Percentiles rank a stretch among this genome's conserved stretches.
Evolutionary conservation across 2,888 invertebrate species (phyloP).

Genomic region (Xylocampa areola): DNA sequence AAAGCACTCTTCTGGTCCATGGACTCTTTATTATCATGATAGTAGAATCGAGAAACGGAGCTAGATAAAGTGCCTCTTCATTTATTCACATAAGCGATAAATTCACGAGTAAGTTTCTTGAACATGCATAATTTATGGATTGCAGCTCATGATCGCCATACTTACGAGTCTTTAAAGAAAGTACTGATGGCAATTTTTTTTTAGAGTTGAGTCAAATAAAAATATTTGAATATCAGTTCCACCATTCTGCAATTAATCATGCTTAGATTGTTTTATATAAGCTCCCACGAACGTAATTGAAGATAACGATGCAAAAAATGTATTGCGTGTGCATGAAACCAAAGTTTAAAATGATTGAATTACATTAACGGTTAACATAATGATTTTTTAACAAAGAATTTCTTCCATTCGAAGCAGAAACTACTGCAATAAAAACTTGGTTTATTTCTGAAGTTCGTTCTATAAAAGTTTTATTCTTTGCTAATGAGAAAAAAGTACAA

Average conservation of each 20-base stretch:
- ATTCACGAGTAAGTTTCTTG: conserved; percentile 20
- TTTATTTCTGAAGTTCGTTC: neutral
- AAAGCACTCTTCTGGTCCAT: conserved; percentile 9
- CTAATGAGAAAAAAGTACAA: neutral
- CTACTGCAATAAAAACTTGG: conserved; percentile 6
- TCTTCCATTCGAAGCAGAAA: conserved; percentile 14
- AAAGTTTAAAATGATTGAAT: conserved; percentile 47
- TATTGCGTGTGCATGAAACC: conserved; percentile 49
- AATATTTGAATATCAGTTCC: conserved; percentile 27
- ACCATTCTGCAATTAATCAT: conserved; percentile 43
- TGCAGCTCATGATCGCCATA: conserved; percentile 5
- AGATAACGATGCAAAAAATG: conserved; percentile 46
- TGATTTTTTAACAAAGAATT: conserved; percentile 47
- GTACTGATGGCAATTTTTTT: conserved; percentile 1
- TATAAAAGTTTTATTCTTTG: conserved; percentile 11
- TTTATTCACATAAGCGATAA: conserved; percentile 25
- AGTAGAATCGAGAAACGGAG: conserved; percentile 21
- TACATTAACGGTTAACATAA: conserved; percentile 39
- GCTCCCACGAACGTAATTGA: conserved; percentile 50
- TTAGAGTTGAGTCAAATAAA: conserved; percentile 5
- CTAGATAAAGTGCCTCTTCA: conserved; percentile 25
- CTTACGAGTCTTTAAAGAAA: neutral
- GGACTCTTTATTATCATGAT: conserved; percentile 21
- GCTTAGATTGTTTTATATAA: conserved; percentile 48
- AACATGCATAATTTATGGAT: conserved; percentile 26